A percentile compares a stretch with the other conserved stretches of the same genome.
These are phyloP conservation scores for Mycogona germanica DNA, from an alignment of 2,888 invertebrate genomes.

Conservation along the genomic window DNA sequence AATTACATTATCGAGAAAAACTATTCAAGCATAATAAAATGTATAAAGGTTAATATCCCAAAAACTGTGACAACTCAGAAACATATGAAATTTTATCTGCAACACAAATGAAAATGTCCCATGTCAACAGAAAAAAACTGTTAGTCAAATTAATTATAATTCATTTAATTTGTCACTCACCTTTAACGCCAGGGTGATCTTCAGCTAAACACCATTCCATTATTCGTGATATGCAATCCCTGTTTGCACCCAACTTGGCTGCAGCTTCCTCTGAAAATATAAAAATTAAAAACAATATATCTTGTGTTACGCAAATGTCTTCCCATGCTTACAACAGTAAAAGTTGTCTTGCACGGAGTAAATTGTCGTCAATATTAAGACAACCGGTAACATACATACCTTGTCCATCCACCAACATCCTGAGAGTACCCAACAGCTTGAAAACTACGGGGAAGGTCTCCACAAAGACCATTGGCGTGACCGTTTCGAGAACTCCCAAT, in stretches of 20 bases:
- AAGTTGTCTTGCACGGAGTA: slow-evolving; percentile 17
- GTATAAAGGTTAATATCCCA: no score
- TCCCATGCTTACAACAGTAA: slow-evolving; percentile 8
- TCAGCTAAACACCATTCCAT: slow-evolving; percentile 64
- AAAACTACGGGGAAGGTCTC: slow-evolving; percentile 67
- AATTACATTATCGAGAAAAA: no score
- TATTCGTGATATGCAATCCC: slow-evolving; percentile 49
- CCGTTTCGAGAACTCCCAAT: slow-evolving; percentile 56
- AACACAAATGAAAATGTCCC: no score
- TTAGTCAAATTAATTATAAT: no score
- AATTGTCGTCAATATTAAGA: neutral
- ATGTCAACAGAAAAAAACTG: no score
- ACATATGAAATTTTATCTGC: no score
- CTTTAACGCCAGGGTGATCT: slow-evolving; percentile 71
- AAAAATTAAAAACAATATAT: slow-evolving; percentile 10
- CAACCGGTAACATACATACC: slow-evolving; percentile 27
- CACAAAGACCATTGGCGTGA: slow-evolving; percentile 50
- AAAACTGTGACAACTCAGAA: no score
- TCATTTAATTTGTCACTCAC: no score
- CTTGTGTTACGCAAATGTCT: neutral
- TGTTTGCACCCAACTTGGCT: slow-evolving; percentile 47
- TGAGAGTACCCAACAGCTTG: slow-evolving; percentile 67
- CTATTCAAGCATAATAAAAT: no score
- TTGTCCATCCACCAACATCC: slow-evolving; percentile 71
- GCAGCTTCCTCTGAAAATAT: slow-evolving; percentile 52